Evolutionary conservation across 2,888 invertebrate species (phyloP).

Genomic region (Agrochola lota): DNA sequence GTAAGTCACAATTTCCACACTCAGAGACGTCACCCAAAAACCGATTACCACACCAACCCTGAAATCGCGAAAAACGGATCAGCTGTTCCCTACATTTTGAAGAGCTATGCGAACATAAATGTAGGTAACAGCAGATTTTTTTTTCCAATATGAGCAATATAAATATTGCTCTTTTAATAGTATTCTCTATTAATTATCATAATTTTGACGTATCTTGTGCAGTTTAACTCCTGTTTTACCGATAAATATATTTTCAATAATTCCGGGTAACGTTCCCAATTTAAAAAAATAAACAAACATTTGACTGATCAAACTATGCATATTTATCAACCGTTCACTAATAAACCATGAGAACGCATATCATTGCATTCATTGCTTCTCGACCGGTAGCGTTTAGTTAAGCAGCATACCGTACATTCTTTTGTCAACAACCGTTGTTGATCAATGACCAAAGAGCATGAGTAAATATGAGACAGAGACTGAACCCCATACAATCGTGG

Average conservation of each 20-base stretch:
- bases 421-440: slow-evolving; percentile 46
- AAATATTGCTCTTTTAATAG: too few species aligned
- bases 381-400: slow-evolving; percentile 41
- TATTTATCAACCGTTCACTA: slow-evolving; percentile 20
- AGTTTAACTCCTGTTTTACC: too few species aligned
- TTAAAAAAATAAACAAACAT: slow-evolving; percentile 20
- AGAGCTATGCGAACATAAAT: too few species aligned
- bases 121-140: too few species aligned
- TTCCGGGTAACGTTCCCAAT: background rate
- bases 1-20: too few species aligned
- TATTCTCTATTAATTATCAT: too few species aligned
- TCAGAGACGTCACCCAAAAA: too few species aligned
- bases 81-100: too few species aligned
- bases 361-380: slow-evolving; percentile 13
- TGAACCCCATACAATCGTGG: background rate
- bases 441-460: slow-evolving; percentile 17
- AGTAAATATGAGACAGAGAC: slow-evolving; percentile 31
- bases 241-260: background rate
- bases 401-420: slow-evolving; percentile 39
- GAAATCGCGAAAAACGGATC: too few species aligned
- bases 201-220: too few species aligned
- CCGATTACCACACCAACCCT: too few species aligned
- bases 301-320: slow-evolving; percentile 23
- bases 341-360: slow-evolving; percentile 36
- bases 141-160: too few species aligned